These are phyloP conservation scores for Tachina lurida DNA, from an alignment of 2,888 invertebrate species.

Conservation along the genomic window DNA sequence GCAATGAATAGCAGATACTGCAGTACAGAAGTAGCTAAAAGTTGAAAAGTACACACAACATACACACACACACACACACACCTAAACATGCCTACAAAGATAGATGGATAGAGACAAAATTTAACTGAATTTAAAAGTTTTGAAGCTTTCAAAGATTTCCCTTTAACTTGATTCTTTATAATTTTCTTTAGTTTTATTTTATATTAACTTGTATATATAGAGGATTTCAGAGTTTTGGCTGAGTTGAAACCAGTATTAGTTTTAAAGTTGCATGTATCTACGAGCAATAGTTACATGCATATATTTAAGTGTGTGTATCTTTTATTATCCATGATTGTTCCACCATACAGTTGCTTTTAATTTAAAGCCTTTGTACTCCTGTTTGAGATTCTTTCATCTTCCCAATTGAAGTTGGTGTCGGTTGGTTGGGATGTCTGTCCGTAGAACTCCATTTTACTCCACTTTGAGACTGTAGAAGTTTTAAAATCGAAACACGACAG, in stretches of 20 bases:
- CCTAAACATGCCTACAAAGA: no score
- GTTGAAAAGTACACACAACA: not conserved
- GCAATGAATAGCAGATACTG: not conserved
- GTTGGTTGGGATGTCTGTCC: slow-evolving; percentile 10
- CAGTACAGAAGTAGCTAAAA: slow-evolving; percentile 33
- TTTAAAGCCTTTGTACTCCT: slow-evolving; percentile 46
- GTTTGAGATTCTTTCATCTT: slow-evolving; percentile 45
- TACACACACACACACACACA: not conserved
- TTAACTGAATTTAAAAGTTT: slow-evolving; percentile 29
- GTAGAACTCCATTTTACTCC: slow-evolving; percentile 11
- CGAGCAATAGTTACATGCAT: slow-evolving; percentile 21
- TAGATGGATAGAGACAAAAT: slow-evolving; percentile 13
- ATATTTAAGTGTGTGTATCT: slow-evolving; percentile 46
- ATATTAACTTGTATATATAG: not conserved
- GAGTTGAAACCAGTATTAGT: slow-evolving; percentile 37
- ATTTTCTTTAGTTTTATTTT: not conserved
- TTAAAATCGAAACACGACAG: slow-evolving; percentile 36
- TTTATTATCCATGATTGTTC: slow-evolving; percentile 38
- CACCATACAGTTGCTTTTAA: not conserved
- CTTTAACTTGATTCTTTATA: slow-evolving; percentile 6
- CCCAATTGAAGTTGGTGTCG: slow-evolving; percentile 10
- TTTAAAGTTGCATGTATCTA: slow-evolving; percentile 7
- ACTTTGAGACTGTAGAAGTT: slow-evolving; percentile 36
- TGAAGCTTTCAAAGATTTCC: slow-evolving; percentile 10
- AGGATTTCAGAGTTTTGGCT: slow-evolving; percentile 19